These are phyloP conservation scores for Hyperoodon ampullatus DNA, from an alignment of 2,113 vertebrate species.

Conservation along the genomic window DNA sequence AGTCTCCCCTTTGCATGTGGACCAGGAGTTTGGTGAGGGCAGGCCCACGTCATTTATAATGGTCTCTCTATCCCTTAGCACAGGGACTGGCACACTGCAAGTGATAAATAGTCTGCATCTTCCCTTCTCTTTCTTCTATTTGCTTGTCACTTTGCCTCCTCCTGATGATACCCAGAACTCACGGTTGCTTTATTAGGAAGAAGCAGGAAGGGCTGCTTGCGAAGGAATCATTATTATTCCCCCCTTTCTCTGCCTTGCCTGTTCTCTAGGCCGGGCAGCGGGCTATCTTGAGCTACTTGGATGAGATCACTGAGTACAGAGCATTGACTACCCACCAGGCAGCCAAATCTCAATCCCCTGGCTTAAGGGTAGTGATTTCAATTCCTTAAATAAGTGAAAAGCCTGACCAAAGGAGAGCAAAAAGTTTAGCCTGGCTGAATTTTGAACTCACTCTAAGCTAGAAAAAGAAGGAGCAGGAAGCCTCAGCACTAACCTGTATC, in stretches of 20 bases:
- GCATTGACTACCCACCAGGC: background rate
- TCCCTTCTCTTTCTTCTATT: background rate
- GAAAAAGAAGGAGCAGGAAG: conserved; percentile 45
- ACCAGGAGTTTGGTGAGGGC: background rate
- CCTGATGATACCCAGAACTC: background rate
- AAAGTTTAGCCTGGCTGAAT: conserved; percentile 38
- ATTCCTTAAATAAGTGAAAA: conserved; percentile 28
- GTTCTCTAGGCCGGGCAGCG: background rate
- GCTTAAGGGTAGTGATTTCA: background rate
- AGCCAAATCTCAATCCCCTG: background rate
- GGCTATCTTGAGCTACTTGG: background rate
- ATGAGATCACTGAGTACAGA: background rate
- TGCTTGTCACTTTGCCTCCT: background rate
- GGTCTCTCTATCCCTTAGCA: background rate
- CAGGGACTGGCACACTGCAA: background rate
- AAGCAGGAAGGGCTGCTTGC: background rate
- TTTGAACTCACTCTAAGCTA: background rate
- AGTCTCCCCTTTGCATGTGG: background rate
- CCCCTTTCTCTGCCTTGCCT: background rate
- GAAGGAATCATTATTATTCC: background rate
- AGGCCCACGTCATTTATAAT: accelerated
- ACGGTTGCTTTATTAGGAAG: background rate
- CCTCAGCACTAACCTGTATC: background rate
- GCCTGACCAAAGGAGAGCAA: background rate
- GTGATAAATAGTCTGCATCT: background rate